Base-by-base conservation (phyloP, 30 jellyfish, hydroid and myxozoan species). In the Rhopilema esculentum region DNA sequence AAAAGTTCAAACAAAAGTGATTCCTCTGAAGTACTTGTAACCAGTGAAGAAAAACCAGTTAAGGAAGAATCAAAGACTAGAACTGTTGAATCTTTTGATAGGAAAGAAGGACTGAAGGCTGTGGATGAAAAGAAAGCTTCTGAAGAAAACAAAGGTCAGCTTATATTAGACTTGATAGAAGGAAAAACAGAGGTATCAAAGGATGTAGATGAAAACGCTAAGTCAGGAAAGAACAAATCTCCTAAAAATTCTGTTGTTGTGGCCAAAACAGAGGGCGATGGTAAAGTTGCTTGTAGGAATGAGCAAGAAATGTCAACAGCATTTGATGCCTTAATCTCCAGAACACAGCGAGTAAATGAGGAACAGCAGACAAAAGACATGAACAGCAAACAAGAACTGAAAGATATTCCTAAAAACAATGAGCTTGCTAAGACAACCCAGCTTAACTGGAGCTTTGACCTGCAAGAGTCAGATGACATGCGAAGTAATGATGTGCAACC, bases 401-500 rank as follows among this genome's bases (percentile, higher is more conserved):
- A 22, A 16, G 17, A 49, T 21, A 26, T 20, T 66, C 84, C 79
- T 53, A 69, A 74, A 85, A 50, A 52, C 62, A 27, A 17, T 48
- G 33, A n/a, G 31, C 0, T 26, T 12, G 40, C 29, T 4, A 62
- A 71, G 16, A 1, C 78, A n/a, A 8, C 82, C 9, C 8, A 63
- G 74, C 30, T 12, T 8, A 85, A 85, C 28, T 24, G 72, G 71
- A 85, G 94, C 68, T 85, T 85, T 74, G 88, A 85, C 22, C 61
- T 85, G 27, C 9, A 85, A 1, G 94, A 73, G 12, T 16, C 49
- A 0, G 88, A 75, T 33, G 94, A 85, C 32, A 85, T 85, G 63
- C 66, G 94, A 50, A 85, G 94, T 74, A 57, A 72, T 16, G 94
- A 85, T 21, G 6, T 85, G 75, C 88, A 76, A 33, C 88, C 88